phyloP scores from a whole-genome alignment of 2,797 vertebrate genomes.

The Helostoma temminkii region DNA sequence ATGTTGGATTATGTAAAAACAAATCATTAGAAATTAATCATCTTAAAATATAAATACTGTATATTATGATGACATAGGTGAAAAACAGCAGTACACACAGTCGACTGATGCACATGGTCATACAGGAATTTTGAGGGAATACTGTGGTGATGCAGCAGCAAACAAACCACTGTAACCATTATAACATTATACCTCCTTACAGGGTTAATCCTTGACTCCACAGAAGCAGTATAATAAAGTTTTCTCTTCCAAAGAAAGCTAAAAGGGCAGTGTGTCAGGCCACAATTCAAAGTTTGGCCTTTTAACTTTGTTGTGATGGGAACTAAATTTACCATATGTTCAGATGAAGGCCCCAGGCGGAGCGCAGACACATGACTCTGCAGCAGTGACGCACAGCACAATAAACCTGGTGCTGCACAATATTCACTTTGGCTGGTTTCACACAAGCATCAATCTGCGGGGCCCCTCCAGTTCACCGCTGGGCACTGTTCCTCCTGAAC shows the following conservation, averaged over 20 bases:
- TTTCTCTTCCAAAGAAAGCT: slow-evolving; percentile 8
- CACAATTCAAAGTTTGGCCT: slow-evolving; percentile 22
- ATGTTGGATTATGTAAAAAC: neutral
- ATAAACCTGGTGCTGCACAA: slow-evolving; percentile 35
- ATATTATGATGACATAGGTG: neutral
- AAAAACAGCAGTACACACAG: neutral
- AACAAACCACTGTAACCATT: neutral
- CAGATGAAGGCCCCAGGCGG: slow-evolving; percentile 33
- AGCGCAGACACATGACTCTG: slow-evolving; percentile 59
- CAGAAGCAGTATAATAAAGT: neutral
- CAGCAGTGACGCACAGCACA: slow-evolving; percentile 34
- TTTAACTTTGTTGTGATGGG: slow-evolving; percentile 55
- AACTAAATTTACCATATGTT: slow-evolving; percentile 50
- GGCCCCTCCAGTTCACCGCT: slow-evolving; percentile 63
- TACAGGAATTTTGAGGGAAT: neutral
- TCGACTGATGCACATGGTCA: neutral
- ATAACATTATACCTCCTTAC: neutral
- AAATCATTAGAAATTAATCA: neutral
- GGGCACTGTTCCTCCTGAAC: slow-evolving; percentile 54
- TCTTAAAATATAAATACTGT: neutral
- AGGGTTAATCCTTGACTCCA: neutral
- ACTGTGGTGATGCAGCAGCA: neutral
- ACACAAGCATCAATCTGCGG: slow-evolving; percentile 75
- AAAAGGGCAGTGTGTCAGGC: slow-evolving; percentile 39
- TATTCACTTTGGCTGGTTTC: slow-evolving; percentile 57